These are phyloP conservation scores for Ashinkailepas kermadecensis DNA, from an alignment of 2,888 invertebrate genomes.

Conservation along the genomic window DNA sequence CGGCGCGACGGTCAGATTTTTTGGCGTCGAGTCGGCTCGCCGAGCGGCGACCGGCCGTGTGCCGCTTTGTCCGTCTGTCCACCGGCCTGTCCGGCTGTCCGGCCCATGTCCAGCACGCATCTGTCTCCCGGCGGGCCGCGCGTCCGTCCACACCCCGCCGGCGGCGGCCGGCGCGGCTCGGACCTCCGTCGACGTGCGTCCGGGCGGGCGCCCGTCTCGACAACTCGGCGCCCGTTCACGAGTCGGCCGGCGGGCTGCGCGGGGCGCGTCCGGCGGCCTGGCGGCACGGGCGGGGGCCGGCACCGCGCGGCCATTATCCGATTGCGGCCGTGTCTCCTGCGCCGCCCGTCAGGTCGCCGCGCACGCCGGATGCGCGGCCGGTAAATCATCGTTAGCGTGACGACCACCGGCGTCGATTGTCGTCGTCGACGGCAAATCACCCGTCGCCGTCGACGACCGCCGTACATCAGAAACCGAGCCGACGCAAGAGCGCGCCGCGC, in stretches of 20 bases:
- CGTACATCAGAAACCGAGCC: too few species aligned
- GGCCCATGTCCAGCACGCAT: background rate
- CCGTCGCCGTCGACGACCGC: too few species aligned
- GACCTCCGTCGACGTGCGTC: background rate
- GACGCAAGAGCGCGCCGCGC: too few species aligned
- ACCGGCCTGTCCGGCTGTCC: background rate
- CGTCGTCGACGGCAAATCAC: too few species aligned
- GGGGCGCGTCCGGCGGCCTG: background rate
- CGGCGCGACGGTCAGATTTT: background rate
- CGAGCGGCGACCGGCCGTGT: too few species aligned
- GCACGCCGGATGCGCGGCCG: background rate
- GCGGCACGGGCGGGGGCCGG: too few species aligned
- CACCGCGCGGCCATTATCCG: too few species aligned
- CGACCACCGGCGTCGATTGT: background rate
- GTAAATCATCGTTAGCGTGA: slow-evolving; percentile 16
- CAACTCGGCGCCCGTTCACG: background rate
- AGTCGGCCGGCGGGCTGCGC: background rate
- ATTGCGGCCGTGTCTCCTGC: background rate
- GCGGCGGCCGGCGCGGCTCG: too few species aligned
- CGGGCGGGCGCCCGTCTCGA: background rate
- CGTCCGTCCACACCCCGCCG: too few species aligned
- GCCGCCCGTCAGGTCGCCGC: background rate
- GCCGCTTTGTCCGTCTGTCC: background rate
- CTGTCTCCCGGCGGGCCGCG: too few species aligned
- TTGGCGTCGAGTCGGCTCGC: background rate